Percentiles rank a stretch among this genome's conserved stretches.
Evolutionary conservation across 2,888 invertebrate genomes (phyloP).

Genomic region (Dascillus cervinus): DNA sequence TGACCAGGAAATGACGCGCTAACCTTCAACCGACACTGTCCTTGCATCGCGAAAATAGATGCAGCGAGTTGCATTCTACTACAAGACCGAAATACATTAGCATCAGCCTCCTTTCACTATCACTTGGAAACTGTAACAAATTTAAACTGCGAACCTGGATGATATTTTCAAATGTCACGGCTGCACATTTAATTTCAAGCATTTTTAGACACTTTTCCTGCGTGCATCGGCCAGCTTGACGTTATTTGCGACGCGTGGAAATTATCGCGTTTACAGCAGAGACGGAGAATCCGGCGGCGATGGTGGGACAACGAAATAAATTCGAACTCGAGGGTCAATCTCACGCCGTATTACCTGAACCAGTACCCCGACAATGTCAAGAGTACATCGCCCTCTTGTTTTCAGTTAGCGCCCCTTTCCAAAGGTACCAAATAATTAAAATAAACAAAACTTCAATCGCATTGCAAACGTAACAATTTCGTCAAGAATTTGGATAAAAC

Average conservation of each 20-base stretch:
- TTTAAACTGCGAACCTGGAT: no score
- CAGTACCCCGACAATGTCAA: slow-evolving; percentile 27
- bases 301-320: slow-evolving; percentile 6
- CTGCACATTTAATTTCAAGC: no score
- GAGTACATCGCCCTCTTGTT: slow-evolving; percentile 23
- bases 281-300: background rate
- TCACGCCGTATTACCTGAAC: slow-evolving; percentile 25
- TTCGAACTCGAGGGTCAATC: slow-evolving; percentile 6
- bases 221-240: no score
- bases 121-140: no score
- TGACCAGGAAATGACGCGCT: slow-evolving; percentile 31
- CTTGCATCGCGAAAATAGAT: slow-evolving; percentile 22
- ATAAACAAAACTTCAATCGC: no score
- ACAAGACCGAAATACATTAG: slow-evolving; percentile 7
- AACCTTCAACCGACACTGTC: slow-evolving; percentile 22
- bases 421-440: no score
- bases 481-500: slow-evolving; percentile 9
- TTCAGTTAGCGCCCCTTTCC: slow-evolving; percentile 12
- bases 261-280: no score
- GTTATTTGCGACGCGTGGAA: no score
- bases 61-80: slow-evolving; percentile 20
- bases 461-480: no score
- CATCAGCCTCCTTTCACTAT: no score
- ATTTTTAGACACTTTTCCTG: no score
- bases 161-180: no score